Percentiles rank a stretch among this genome's conserved stretches.
Evolutionary conservation across 1,140 invertebrate genomes (phyloP).

Genomic region (Zaprionus kolodkinae): DNA sequence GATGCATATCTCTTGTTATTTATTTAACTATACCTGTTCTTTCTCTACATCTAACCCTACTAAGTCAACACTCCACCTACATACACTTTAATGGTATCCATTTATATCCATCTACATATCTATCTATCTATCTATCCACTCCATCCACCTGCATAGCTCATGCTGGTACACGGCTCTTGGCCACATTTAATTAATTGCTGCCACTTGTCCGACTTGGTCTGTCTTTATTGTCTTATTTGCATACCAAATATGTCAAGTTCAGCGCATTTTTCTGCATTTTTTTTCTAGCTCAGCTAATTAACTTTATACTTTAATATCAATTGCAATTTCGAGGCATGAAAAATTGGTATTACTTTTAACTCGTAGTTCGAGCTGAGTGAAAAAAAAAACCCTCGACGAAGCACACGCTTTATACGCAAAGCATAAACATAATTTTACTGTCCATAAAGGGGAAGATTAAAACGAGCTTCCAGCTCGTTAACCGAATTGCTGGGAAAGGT

Average conservation of each 20-base stretch:
- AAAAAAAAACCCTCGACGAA: not conserved
- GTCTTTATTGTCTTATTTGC: conserved; percentile 50
- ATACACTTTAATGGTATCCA: not conserved
- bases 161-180: not conserved
- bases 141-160: not conserved
- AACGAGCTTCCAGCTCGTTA: not conserved
- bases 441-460: not conserved
- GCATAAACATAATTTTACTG: conserved; percentile 7
- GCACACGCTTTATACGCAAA: not conserved
- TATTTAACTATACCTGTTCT: too few relatives aligned
- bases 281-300: conserved; percentile 18
- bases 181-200: conserved; percentile 27
- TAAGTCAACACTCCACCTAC: not conserved
- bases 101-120: not conserved
- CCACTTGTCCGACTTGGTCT: conserved; percentile 41
- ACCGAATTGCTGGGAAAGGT: not conserved
- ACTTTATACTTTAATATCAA: not conserved
- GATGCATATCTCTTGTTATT: too few relatives aligned
- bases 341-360: too few relatives aligned
- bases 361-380: not conserved
- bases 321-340: not conserved
- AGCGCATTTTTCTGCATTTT: conserved; percentile 3
- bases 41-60: not conserved
- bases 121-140: not conserved
- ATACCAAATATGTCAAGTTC: conserved; percentile 70